Base-by-base conservation (phyloP, 2,888 invertebrate genomes). In the Microctonus brassicae region DNA sequence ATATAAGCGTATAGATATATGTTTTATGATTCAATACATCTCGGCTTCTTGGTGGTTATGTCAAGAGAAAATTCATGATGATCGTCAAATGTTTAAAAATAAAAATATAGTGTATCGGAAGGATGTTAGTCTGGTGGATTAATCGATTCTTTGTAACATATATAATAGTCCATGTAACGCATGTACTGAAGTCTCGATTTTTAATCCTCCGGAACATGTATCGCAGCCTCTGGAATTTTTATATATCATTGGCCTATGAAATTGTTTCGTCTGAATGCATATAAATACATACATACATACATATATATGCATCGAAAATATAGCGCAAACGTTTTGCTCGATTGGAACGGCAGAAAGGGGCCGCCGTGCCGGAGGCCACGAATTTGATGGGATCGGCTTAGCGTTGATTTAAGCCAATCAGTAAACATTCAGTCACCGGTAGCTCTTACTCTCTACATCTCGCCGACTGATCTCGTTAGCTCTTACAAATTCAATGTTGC, bases 351-450 rank as follows among this genome's bases (percentile, higher is more conserved):
- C 77, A 76, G 76, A 82, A 81, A 83, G 81, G 82, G 82, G 79
- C 81, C 79, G 81, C 79, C 72, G 24, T 29, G 60, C 70, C 70
- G 36, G 69, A 75, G 81, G 81, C 79, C 81, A 81, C 78, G 76
- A 76, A 76, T 78, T 77, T 78, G 82, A 86, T 86, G 85, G 86
- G 86, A 86, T 87, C 86, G 84, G 87, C 87, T 87, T 87, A 87
- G 78, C 85, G 85, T 79, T 86, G 87, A 87, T 87, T 87, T 86
- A 87, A 87, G 86, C 87, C 87, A 86, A 86, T 87, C 85, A 81
- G 83, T 81, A 87, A 87, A 87, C 84, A 87, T 78, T 76, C 81
- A 81, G 82, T 81, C 82, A 81, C 82, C 82, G 81, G 80, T 58
- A 53, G 68, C 68, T 71, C 63, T 70, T 34, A 70, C 70, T 70